Conservation (phyloP, 2,113 vertebrate genomes). For the Natator depressus region DNA sequence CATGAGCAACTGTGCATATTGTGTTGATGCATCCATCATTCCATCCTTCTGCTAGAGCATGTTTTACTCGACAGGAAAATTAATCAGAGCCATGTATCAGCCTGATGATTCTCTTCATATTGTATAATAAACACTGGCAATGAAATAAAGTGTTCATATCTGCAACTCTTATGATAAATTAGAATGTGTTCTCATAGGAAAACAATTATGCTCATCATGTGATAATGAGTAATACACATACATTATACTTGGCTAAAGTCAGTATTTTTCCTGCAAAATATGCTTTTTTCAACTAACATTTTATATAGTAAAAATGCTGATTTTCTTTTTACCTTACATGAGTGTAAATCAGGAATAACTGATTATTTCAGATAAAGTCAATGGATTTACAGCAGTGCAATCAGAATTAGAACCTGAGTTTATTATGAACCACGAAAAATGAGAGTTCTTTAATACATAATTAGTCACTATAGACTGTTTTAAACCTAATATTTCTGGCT, state of each 20-base stretch:
- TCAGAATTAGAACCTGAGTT: not conserved
- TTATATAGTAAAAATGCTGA: not conserved
- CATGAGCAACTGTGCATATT: not conserved
- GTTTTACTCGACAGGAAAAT: not conserved
- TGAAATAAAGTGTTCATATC: slow-evolving; percentile 29
- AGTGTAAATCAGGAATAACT: too few species aligned
- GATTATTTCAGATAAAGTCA: not conserved
- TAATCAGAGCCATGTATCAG: not conserved
- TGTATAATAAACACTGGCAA: slow-evolving; percentile 62
- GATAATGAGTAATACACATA: not conserved
- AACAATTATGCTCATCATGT: not conserved
- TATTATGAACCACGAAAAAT: not conserved
- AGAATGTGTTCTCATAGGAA: not conserved
- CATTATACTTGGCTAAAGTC: not conserved
- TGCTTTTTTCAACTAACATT: not conserved
- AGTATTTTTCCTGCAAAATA: not conserved
- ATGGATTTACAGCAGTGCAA: not conserved
- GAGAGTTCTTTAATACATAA: not conserved
- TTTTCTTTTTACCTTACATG: too few species aligned
- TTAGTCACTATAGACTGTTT: not conserved
- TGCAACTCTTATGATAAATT: not conserved
- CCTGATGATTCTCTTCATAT: not conserved
- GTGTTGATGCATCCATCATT: not conserved
- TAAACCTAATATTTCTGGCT: not conserved
- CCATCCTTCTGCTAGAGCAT: not conserved